Evolutionary conservation across 2,113 vertebrate species (phyloP), one percentile per base, ranked within the genome.

Genomic region (Catharus minimus): DNA sequence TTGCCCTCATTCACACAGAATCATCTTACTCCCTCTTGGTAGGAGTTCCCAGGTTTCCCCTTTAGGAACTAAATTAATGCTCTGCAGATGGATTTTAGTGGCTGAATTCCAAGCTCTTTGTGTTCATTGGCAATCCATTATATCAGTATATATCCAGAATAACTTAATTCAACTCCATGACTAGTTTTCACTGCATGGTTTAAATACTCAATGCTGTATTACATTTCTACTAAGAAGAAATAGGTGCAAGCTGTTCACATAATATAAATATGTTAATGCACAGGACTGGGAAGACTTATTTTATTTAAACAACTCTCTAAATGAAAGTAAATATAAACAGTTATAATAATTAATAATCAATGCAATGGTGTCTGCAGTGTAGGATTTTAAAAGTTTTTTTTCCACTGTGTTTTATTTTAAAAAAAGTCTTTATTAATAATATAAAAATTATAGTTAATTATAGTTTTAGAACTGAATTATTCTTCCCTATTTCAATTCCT

Each of bases 81-180:
- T 81, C 44, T 86, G 49, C 90, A 94, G 76, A 89, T 84, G 88
- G 44, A 93, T 91, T 89, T 86, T 57, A 72, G n/a, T 86, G 90
- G 68, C 90, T 77, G 12, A 53, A 83, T 86, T 90, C 65, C 92
- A 94, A 90, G 11, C 14, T 72, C 52, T 88, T 67, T 92, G 56
- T 86, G 68, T 91, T 86, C 60, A 17, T 8, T 80, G 64, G 72
- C 50, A 91, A 61, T 58, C 56, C 39, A 18, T 82, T 76, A 13
- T 77, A 90, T 71, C 52, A 38, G n/a, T 14, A 28, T 74, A 81
- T 50, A 75, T 17, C 30, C 68, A 89, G 57, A 93, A 72, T 66
- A 90, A 80, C 43, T 90, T 86, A 4, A 49, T 88, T 91, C 78
- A 86, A 19, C 7, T 50, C 32, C 49, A 41, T 49, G n/a, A 77